Base-by-base conservation (phyloP, 2,113 vertebrate species). In the Poecile atricapillus region DNA sequence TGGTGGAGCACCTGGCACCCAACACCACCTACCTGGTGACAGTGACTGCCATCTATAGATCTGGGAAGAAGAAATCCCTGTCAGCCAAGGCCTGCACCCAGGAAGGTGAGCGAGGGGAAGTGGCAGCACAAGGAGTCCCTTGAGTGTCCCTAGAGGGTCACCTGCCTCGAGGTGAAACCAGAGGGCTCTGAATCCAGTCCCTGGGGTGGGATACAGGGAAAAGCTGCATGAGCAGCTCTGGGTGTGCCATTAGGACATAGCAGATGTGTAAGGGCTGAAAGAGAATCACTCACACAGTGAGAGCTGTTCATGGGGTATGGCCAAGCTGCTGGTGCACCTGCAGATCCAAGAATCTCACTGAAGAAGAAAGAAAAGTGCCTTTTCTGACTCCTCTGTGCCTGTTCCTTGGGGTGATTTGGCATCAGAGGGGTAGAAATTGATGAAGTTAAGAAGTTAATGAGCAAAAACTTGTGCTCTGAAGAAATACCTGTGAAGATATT, bases 11-110 rank as follows among this genome's bases (percentile, higher is more conserved):
- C 30, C 98, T 99, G 93, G 95, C 98, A 22, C 98, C 99, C 4
- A 98, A 98, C 81, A 99, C 98, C 24, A 98, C 98, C 73, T 99
- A 99, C 90, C 92, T 99, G 94, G 98, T 99, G 91, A 99, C 99
- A 1, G 98, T 99, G 53, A 98, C 97, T 0, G 99, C 98, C 1
- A 58, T 96, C 59, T 98, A 99, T 49, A 91, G 94, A 14, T 99
- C 98, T 0, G 99, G 99, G 47, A 98, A 94, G 71, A 98, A 99
- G 97, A 98, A 96, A 64, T 98, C 99, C 12, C 98, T 99, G 94
- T 99, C 99, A 0, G 98, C 99, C 49, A 99, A 98, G 92, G 98
- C 98, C 7, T 99, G 99, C 94, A 99, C 99, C 6, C 97, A 98
- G 58, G 98, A 98, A 89, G 98, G 99, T 98, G 97, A 95, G 97